Base-by-base conservation (phyloP, 2,888 invertebrate genomes). In the Chaitophorus viminalis region DNA sequence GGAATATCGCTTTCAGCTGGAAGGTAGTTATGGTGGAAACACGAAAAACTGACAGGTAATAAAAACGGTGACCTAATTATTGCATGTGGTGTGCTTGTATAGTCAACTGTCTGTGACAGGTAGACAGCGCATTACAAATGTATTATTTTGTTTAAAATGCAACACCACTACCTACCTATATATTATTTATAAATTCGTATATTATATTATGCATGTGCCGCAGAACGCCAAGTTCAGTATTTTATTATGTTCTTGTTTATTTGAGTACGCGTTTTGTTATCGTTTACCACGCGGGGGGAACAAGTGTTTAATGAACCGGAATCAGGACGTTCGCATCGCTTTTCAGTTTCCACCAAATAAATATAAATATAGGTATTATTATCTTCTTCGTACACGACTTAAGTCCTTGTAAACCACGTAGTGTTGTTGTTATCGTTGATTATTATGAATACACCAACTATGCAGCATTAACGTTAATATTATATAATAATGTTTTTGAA, bases 301-400 rank as follows among this genome's bases (percentile, higher is more conserved):
- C 46, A 29, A 76, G 46, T 18, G 46, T 39, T 33, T 79, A 60
- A 79, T 79, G 60, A 79, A 79, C 36, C 79, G 79, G 77, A 77
- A 76, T 75, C 18, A 29, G 46, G 46, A 77, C 52, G 77, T 8
- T n/a, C 17, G 54, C 25, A 65, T 33, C 78, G 54, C 11, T 54
- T 54, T 54, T 70, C 17, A n/a, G n/a, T n/a, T n/a, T n/a, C n/a
- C n/a, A 11, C 21, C 33, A 33, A 33, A 60, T 21, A 60, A 60
- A 60, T 21, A 60, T 21, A 60, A 60, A 60, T 21, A 21, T 25
- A 60, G 60, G 60, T 60, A 60, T 46, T 54, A 54, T 54, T 21
- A 21, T 60, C 60, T 60, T n/a, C 25, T 68, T 68, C n/a, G 68
- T 29, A n/a, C 68, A 29, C 9, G 68, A 29, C 29, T 3, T 3